Evolutionary conservation across 35 echinoderm and acorn worm genomes (phyloP).

Genomic region (Diadema setosum): DNA sequence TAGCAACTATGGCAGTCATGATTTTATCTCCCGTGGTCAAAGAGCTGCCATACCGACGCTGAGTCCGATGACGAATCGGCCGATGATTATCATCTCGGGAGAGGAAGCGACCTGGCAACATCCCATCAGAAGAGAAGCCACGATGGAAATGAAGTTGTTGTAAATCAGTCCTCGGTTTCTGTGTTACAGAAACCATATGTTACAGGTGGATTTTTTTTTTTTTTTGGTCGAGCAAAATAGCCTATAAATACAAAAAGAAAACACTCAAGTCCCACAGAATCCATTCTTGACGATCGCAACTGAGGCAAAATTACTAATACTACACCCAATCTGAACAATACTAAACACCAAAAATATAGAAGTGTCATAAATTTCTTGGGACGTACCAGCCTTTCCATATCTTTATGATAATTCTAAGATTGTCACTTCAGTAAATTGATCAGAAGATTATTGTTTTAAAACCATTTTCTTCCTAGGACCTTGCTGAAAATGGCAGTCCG

Average conservation of each 20-base stretch:
- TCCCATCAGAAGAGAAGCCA: slow-evolving; percentile 63
- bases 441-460: background rate
- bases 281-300: too few species aligned
- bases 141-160: slow-evolving; percentile 79
- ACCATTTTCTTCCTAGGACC: background rate
- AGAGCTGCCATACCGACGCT: slow-evolving; percentile 47
- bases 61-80: slow-evolving; percentile 71
- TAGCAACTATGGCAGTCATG: too few species aligned
- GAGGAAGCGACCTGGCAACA: slow-evolving; percentile 63
- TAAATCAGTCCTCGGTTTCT: slow-evolving; percentile 70
- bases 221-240: too few species aligned
- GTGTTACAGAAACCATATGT: background rate
- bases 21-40: too few species aligned
- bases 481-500: background rate
- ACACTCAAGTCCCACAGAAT: too few species aligned
- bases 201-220: too few species aligned
- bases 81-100: slow-evolving; percentile 88
- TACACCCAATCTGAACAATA: too few species aligned
- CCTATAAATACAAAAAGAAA: too few species aligned
- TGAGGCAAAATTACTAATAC: too few species aligned
- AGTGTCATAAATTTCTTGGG: too few species aligned
- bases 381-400: too few species aligned
- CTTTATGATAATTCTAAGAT: background rate
- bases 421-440: background rate
- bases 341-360: too few species aligned